These are phyloP conservation scores for Caenorhabditis zanzibari DNA, from an alignment of 2,888 invertebrate genomes.

Conservation along the genomic window DNA sequence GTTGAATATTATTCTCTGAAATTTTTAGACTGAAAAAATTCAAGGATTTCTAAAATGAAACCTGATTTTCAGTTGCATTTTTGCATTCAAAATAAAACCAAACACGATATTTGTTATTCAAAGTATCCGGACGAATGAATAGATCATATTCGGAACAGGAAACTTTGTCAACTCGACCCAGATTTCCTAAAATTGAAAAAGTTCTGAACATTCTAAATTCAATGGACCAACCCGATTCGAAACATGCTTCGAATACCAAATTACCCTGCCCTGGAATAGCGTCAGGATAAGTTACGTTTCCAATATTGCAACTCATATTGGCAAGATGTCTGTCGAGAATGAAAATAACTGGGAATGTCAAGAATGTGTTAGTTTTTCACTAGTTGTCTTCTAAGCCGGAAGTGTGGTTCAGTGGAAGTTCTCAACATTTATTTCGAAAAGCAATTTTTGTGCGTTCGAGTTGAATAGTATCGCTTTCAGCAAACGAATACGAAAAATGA, in stretches of 20 bases:
- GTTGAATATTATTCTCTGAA: constrained; percentile 94
- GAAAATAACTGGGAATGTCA: too few relatives aligned
- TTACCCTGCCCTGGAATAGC: constrained; percentile 84
- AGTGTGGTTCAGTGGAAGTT: constrained; percentile 12
- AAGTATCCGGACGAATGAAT: constrained; percentile 96
- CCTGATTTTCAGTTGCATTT: constrained; percentile 75
- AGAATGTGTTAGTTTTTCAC: background rate
- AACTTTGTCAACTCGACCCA: constrained; percentile 77
- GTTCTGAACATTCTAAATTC: background rate
- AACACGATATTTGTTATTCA: constrained; percentile 93
- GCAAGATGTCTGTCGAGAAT: too few relatives aligned
- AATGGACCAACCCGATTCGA: constrained; percentile 84
- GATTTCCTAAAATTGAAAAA: constrained; percentile 68
- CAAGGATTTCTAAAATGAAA: constrained; percentile 16
- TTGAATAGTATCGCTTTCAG: background rate
- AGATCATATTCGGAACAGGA: constrained; percentile 91
- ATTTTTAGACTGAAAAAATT: background rate
- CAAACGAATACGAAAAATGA: too few relatives aligned
- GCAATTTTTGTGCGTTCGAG: background rate
- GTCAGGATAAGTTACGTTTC: constrained; percentile 84
- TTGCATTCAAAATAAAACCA: constrained; percentile 96
- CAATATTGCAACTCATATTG: constrained; percentile 75
- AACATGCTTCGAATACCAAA: constrained; percentile 85
- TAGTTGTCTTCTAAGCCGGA: background rate
- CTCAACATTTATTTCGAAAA: background rate